A percentile compares a stretch with the other conserved stretches of the same genome.
These are phyloP conservation scores for Hycleus cichorii DNA, from an alignment of 1,140 invertebrate genomes.

Conservation along the genomic window DNA sequence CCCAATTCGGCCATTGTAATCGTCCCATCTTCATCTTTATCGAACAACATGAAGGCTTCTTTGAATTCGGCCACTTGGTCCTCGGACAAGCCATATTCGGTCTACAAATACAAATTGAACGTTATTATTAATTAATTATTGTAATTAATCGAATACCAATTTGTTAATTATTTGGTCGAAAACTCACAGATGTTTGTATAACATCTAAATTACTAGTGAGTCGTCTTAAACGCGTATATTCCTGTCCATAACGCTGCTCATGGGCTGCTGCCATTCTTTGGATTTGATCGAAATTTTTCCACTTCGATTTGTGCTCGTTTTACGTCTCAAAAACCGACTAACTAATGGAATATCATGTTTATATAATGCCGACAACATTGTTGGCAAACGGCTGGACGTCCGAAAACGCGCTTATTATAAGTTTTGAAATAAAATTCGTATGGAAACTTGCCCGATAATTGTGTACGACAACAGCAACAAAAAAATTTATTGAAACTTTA, in stretches of 20 bases:
- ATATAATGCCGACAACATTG: conserved; percentile 19
- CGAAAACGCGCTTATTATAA: conserved; percentile 11
- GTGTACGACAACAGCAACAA: background rate
- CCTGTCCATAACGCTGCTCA: conserved; percentile 47
- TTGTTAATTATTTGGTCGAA: background rate
- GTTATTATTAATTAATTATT: too few relatives aligned
- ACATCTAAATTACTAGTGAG: conserved; percentile 55
- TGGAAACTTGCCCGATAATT: background rate
- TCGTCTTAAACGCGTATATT: conserved; percentile 54
- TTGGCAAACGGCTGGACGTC: conserved; percentile 20
- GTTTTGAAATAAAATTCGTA: background rate
- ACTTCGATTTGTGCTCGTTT: too few relatives aligned
- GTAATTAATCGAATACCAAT: background rate
- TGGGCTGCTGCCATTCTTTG: conserved; percentile 19
- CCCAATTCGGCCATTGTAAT: conserved; percentile 84
- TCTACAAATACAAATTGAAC: conserved; percentile 44
- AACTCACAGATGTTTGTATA: conserved; percentile 52
- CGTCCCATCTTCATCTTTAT: conserved; percentile 86
- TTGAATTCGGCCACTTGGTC: conserved; percentile 85
- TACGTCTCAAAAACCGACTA: conserved; percentile 9
- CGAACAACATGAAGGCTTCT: conserved; percentile 88
- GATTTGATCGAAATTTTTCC: too few relatives aligned
- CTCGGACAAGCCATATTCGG: conserved; percentile 77
- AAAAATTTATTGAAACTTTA: too few relatives aligned
- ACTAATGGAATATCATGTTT: conserved; percentile 15